Conservation (phyloP, 2,797 vertebrate genomes). For the Pitangus sulphuratus region DNA sequence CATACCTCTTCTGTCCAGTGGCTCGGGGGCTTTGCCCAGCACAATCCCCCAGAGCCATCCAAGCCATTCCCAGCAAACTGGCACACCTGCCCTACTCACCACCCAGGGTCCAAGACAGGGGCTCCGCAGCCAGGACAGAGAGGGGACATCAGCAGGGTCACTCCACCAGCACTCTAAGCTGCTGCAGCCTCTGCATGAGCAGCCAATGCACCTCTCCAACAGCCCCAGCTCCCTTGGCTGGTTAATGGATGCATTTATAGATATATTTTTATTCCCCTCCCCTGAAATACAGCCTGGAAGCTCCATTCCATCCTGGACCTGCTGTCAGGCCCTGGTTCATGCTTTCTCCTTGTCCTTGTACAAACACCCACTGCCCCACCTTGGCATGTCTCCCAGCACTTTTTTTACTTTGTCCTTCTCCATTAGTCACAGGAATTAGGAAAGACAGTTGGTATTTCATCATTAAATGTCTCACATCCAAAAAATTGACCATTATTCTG, state of each 20-base stretch:
- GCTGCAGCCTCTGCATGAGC: neutral
- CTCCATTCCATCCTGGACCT: neutral
- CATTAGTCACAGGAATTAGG: conserved; percentile 21
- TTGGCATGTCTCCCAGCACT: neutral
- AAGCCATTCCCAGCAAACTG: neutral
- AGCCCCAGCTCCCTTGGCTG: neutral
- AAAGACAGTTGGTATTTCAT: conserved; percentile 40
- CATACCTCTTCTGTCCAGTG: accelerated
- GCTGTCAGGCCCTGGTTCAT: neutral
- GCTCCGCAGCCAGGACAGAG: neutral
- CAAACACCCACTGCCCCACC: neutral
- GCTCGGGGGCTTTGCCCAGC: neutral
- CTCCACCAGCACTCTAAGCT: neutral
- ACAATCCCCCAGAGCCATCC: neutral
- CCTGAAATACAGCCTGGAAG: neutral
- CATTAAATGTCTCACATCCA: conserved; percentile 17
- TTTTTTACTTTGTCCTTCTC: neutral
- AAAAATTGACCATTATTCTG: conserved; percentile 50
- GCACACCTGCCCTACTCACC: accelerated
- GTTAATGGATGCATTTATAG: neutral
- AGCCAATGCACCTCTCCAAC: neutral
- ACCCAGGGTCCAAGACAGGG: accelerated
- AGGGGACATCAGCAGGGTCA: neutral
- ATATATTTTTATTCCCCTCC: neutral
- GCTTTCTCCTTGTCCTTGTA: neutral